A percentile compares a stretch with the other conserved stretches of the same genome.
Evolutionary conservation across 2,113 vertebrate genomes (phyloP).

Genomic region (Chunga burmeisteri): DNA sequence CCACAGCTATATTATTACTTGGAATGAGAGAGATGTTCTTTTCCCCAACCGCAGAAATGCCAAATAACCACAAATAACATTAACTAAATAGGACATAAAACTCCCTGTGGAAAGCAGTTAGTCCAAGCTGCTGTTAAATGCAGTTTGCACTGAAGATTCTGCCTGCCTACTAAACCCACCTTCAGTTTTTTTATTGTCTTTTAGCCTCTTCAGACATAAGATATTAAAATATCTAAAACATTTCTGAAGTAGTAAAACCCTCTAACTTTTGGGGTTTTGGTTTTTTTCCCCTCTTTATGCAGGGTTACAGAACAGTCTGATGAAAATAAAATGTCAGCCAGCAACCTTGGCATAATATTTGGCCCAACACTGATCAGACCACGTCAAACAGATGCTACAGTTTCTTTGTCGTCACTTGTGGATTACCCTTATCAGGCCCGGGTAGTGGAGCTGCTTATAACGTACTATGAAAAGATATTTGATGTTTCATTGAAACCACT

Average conservation of each 20-base stretch:
- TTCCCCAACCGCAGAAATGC: background rate
- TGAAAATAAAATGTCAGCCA: constrained; percentile 98
- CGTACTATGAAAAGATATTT: constrained; percentile 90
- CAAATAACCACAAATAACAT: background rate
- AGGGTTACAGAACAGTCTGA: constrained; percentile 90
- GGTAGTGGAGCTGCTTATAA: constrained; percentile 91
- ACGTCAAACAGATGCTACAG: constrained; percentile 86
- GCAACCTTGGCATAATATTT: constrained; percentile 96
- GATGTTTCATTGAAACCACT: constrained; percentile 83
- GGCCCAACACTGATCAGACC: constrained; percentile 95
- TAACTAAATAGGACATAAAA: background rate
- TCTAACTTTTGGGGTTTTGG: background rate
- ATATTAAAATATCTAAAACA: background rate
- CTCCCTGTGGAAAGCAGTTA: background rate
- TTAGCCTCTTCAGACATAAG: background rate
- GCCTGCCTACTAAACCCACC: background rate
- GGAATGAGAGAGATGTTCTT: background rate
- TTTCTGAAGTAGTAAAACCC: background rate
- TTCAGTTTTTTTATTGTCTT: background rate
- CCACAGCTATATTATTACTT: background rate
- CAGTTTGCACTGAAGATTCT: background rate
- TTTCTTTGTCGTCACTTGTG: constrained; percentile 92
- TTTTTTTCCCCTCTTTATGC: background rate
- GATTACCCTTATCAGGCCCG: constrained; percentile 96
- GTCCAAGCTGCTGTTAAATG: background rate